Base-by-base conservation (phyloP, 2,797 vertebrate species). In the Acipenser transmontanus region DNA sequence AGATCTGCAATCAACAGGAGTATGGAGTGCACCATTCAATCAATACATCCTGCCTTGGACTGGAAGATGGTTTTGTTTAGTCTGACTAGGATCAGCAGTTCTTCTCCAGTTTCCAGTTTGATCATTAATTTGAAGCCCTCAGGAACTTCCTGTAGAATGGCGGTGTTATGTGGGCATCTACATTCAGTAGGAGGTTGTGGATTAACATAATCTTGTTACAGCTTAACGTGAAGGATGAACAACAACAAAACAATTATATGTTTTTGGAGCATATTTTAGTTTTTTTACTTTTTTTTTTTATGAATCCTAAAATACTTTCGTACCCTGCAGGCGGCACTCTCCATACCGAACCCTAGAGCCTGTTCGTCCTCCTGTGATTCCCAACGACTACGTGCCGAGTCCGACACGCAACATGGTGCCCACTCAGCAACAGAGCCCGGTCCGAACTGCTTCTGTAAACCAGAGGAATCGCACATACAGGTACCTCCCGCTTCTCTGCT, bases 391-490 rank as follows among this genome's bases (percentile, higher is more conserved):
- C 76, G 96, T 98, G 87, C 94, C 92, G 68, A 99, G 97, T 86
- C 96, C 97, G 83, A 98, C 95, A 72, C 95, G 96, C 92, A 95
- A 92, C 90, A 89, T 89, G 89, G 92, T 91, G 81, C 93, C 87
- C 69, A 91, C 95, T 74, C 94, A 91, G 81, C 91, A 85, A 54
- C 91, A 95, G 91, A 98, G 96, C 90, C 96, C 96, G 72, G 94
- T 93, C 84, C 92, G 94, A 89, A 96, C 94, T 81, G 93, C 96
- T 85, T 97, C 96, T 68, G 92, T 98, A 80, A 98, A 96, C 92
- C 96, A 98, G 91, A 96, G 97, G 94, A 98, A 91, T 87, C 96
- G 97, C 93, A 99, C 97, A 70, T 98, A 99, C 97, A 98, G 96
- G 96, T 99, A 98, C 85, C 88, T 83, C 75, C 64, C 76, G 62